Base-by-base conservation (phyloP, 2,797 vertebrate species). In the Sebastes dallii region DNA sequence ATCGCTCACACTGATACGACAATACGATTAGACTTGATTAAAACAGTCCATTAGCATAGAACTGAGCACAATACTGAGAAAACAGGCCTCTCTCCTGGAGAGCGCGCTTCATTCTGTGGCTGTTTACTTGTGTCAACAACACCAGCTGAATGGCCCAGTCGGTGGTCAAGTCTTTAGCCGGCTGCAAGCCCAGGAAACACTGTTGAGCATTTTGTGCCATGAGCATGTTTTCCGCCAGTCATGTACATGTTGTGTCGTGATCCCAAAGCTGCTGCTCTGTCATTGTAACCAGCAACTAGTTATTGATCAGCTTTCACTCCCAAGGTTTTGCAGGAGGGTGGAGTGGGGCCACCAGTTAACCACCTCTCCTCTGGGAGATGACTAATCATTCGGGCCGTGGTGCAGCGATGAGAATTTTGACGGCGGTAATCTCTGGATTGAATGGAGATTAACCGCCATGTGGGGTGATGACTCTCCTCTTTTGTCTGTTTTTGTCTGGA, bases 391-490 rank as follows among this genome's bases (percentile, higher is more conserved):
- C 73, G 39, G 39, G 80, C 64, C 7, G 14, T 32, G 70, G 24
- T 77, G 73, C 60, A 0, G 66, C 10, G 2, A 82, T 86, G 88
- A 80, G 81, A 84, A 82, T 90, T 92, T 86, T 85, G 86, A 88
- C 80, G 82, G 59, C 36, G 42, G 80, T 94, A 93, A 94, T 94
- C 91, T 85, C 12, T 75, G 88, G 88, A 84, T 86, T 92, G 91
- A 91, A 91, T 80, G 87, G 85, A 92, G 92, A 94, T 94, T 93
- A 94, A 86, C 67, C 86, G 24, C 83, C 87, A 89, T 89, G 92
- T 81, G 89, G 78, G 91, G 88, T 86, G 84, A 86, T 82, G 89
- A 90, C 85, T 91, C 91, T 74, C 65, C 42, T 70, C 88, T 91
- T 54, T 92, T 91, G 88, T 90, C 62, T 86, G 87, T 90, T 86